Percentiles rank a stretch among this genome's conserved stretches.
phyloP scores from a whole-genome alignment of 2,113 vertebrate genomes.

The Motacilla alba region DNA sequence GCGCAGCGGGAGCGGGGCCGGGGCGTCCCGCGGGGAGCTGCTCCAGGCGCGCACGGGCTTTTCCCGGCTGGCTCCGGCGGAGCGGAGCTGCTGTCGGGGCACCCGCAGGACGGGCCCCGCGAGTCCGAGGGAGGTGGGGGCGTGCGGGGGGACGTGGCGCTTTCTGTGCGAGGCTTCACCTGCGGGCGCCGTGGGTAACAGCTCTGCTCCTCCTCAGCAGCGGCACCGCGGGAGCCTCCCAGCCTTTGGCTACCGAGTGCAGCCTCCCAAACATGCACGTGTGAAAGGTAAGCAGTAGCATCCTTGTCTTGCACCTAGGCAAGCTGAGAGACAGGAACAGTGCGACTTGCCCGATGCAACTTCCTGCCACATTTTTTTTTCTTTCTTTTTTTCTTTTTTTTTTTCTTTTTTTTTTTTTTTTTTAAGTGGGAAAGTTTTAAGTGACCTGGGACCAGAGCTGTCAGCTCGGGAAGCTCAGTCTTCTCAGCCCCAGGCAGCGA shows the following conservation, averaged over 20 bases:
- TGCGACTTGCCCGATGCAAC: neutral
- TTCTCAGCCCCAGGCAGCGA: neutral
- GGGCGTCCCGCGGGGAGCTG: neutral
- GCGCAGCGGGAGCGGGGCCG: neutral
- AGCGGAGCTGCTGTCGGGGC: neutral
- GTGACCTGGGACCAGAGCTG: neutral
- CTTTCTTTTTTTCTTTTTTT: neutral
- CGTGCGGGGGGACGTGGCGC: neutral
- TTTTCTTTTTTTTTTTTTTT: neutral
- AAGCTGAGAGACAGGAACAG: neutral
- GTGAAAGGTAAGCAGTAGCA: conserved; percentile 33
- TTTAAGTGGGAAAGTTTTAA: fast-evolving
- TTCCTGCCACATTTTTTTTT: neutral
- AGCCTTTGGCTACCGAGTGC: fast-evolving
- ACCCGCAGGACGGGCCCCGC: neutral
- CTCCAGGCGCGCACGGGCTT: neutral
- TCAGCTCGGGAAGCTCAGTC: neutral
- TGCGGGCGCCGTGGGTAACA: neutral
- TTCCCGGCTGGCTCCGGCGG: neutral
- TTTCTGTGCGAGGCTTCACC: neutral
- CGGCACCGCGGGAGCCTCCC: neutral
- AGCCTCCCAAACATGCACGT: neutral
- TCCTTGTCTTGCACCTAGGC: neutral
- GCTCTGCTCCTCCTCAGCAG: neutral
- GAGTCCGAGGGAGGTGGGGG: neutral